Percentiles rank a stretch among this genome's conserved stretches.
phyloP scores from a whole-genome alignment of 2,888 invertebrate genomes.

The Mechanitis mazaeus region DNA sequence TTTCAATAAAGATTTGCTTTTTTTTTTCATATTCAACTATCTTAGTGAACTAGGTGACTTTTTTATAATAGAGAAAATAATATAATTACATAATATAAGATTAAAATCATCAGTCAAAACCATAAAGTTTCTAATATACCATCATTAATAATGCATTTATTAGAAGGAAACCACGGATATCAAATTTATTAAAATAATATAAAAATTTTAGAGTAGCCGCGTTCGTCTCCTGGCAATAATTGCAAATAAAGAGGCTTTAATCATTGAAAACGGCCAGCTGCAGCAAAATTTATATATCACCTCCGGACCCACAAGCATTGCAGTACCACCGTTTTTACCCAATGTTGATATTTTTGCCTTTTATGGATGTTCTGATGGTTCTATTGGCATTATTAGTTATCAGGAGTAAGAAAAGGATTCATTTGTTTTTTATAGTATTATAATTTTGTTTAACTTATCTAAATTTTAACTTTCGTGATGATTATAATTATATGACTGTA shows the following conservation, averaged over 20 bases:
- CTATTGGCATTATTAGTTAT: conserved; percentile 79
- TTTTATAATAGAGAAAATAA: too few species aligned
- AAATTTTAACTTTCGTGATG: not conserved
- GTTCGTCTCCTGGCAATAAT: conserved; percentile 86
- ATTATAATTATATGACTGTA: too few species aligned
- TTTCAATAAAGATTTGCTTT: too few species aligned
- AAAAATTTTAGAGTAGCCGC: conserved; percentile 72
- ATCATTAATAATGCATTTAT: too few species aligned
- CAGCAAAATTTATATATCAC: conserved; percentile 45
- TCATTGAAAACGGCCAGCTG: conserved; percentile 85
- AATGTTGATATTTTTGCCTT: conserved; percentile 80
- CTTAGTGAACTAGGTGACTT: too few species aligned
- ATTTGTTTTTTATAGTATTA: not conserved
- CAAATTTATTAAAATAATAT: too few species aligned
- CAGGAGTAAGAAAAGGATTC: conserved; percentile 60
- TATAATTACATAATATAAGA: too few species aligned
- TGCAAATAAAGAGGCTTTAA: conserved; percentile 86
- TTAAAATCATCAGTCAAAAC: too few species aligned
- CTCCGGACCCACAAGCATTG: conserved; percentile 57
- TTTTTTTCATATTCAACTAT: too few species aligned
- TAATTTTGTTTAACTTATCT: conserved; percentile 7
- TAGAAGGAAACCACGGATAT: too few species aligned
- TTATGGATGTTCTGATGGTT: conserved; percentile 93
- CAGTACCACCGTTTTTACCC: conserved; percentile 45
- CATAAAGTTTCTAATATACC: too few species aligned